phyloP scores from a whole-genome alignment of 2,113 vertebrate genomes.

The Silurus asotus region DNA sequence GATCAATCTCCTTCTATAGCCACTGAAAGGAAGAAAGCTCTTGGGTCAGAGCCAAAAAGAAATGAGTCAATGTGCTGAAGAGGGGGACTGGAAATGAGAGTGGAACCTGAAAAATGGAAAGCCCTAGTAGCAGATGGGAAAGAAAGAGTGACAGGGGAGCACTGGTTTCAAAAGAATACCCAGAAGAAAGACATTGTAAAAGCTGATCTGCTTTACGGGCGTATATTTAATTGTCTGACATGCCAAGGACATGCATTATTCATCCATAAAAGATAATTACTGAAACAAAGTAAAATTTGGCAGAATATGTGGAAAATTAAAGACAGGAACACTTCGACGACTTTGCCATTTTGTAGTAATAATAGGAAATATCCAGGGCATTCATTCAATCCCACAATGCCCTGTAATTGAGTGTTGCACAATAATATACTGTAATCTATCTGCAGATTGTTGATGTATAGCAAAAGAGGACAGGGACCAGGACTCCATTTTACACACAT shows the following conservation, averaged over 20 bases:
- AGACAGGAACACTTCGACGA: too few relatives aligned
- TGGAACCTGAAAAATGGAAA: conserved; percentile 19
- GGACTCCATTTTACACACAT: neutral
- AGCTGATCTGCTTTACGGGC: neutral
- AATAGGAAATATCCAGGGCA: neutral
- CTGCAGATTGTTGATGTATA: too few relatives aligned
- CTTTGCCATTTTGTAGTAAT: neutral
- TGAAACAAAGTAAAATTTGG: neutral
- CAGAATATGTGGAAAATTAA: neutral
- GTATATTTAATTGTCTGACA: neutral
- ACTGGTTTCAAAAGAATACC: neutral
- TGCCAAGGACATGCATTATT: neutral
- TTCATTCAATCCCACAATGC: neutral
- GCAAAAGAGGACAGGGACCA: neutral
- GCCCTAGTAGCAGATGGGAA: neutral
- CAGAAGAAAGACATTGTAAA: neutral
- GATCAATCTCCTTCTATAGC: conserved; percentile 41
- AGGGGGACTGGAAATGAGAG: conserved; percentile 30
- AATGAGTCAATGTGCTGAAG: conserved; percentile 31
- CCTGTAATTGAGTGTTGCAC: neutral
- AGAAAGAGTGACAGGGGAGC: neutral
- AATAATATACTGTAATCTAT: neutral
- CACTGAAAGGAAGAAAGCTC: conserved; percentile 9
- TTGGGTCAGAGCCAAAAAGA: conserved; percentile 12
- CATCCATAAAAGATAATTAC: neutral